Conservation (phyloP, 2,113 vertebrate species). For the Egretta garzetta region DNA sequence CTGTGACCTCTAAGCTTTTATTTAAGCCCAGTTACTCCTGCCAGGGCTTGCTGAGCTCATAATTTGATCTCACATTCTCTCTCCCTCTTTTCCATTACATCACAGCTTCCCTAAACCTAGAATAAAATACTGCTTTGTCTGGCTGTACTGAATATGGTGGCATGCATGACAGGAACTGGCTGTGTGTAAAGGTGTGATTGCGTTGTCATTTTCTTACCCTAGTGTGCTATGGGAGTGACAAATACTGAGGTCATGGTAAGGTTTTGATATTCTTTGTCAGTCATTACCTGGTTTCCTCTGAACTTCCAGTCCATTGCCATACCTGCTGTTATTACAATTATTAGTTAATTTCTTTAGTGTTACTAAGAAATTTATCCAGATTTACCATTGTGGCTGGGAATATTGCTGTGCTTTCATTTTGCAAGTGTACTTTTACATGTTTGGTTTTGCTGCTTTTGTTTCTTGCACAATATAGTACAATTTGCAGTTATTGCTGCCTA, state of each 20-base stretch:
- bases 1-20: neutral
- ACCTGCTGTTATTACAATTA: neutral
- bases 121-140: neutral
- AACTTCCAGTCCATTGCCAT: neutral
- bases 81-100: neutral
- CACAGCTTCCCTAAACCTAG: neutral
- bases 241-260: neutral
- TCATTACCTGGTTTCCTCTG: neutral
- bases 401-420: neutral
- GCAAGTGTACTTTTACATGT: neutral
- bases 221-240: neutral
- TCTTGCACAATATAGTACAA: neutral
- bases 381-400: neutral
- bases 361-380: neutral
- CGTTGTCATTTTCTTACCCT: neutral
- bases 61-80: neutral
- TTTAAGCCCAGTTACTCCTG: neutral
- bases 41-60: neutral
- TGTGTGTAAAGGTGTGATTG: neutral
- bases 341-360: neutral
- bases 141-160: neutral
- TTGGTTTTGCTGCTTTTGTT: neutral
- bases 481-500: neutral
- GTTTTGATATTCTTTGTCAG: neutral
- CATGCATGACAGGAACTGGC: neutral